Evolutionary conservation across 2,888 invertebrate species (phyloP).

Genomic region (Callyntrura guangdongensis): DNA sequence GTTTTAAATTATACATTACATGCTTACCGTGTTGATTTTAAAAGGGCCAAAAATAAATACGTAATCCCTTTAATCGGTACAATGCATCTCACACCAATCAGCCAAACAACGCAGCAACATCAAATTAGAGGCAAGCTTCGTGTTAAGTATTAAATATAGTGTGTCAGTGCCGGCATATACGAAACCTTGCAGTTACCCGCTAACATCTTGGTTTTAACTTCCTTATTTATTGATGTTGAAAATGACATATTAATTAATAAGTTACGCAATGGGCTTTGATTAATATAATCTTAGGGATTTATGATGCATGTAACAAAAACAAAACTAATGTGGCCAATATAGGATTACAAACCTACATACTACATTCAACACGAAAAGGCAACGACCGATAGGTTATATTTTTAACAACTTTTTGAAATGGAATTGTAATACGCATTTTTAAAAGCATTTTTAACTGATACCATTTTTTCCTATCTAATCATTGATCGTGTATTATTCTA

Average conservation of each 20-base stretch:
- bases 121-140: neutral
- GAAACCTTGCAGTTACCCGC: no score
- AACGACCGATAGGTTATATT: no score
- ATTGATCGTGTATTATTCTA: no score
- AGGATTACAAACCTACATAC: no score
- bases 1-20: neutral
- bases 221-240: neutral
- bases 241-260: slow-evolving; percentile 36
- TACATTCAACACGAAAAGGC: no score
- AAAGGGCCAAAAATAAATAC: neutral
- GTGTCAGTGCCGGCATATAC: no score
- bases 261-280: slow-evolving; percentile 23
- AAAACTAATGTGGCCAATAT: neutral
- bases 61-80: neutral
- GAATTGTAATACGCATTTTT: no score
- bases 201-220: neutral
- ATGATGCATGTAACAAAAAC: neutral
- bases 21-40: neutral
- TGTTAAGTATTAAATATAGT: no score
- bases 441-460: no score
- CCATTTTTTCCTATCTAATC: no score
- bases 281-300: slow-evolving; percentile 15
- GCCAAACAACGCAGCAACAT: neutral
- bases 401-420: no score
- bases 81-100: neutral